These are phyloP conservation scores for Candidula unifasciata DNA, from an alignment of 2,888 invertebrate species.

Conservation along the genomic window DNA sequence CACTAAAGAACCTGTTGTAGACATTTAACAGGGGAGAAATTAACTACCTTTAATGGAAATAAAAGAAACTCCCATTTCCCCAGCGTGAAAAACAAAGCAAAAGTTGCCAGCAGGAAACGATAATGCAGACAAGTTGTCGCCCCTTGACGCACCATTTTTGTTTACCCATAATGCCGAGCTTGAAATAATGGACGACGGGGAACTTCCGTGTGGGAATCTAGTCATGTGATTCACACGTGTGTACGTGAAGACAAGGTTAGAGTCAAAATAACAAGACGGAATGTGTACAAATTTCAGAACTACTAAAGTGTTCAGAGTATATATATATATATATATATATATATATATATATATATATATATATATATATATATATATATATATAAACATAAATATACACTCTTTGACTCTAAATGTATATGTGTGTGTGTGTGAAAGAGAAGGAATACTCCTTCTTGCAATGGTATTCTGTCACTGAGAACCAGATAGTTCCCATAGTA, in stretches of 20 bases:
- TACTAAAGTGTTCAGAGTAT: too few species aligned
- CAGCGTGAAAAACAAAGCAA: not conserved
- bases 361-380: conserved; percentile 1
- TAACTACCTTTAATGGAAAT: not conserved
- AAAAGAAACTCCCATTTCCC: not conserved
- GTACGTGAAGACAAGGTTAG: not conserved
- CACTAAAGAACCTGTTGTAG: too few species aligned
- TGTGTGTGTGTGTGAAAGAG: too few species aligned
- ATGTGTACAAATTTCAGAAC: too few species aligned
- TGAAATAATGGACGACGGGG: not conserved
- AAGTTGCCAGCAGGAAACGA: not conserved
- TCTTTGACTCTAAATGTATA: too few species aligned
- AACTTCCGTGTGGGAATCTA: not conserved
- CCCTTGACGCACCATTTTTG: conserved; percentile 17
- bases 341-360: too few species aligned
- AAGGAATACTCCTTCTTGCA: too few species aligned
- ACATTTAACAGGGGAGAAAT: not conserved
- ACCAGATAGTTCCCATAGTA: too few species aligned
- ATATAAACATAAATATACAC: not conserved
- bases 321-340: too few species aligned
- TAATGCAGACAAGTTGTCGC: not conserved
- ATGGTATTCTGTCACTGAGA: too few species aligned
- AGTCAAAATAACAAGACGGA: not conserved
- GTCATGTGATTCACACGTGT: not conserved
- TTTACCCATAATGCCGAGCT: not conserved